Base-by-base conservation (phyloP, 2,888 invertebrate species). In the Mimachlamys varia region DNA sequence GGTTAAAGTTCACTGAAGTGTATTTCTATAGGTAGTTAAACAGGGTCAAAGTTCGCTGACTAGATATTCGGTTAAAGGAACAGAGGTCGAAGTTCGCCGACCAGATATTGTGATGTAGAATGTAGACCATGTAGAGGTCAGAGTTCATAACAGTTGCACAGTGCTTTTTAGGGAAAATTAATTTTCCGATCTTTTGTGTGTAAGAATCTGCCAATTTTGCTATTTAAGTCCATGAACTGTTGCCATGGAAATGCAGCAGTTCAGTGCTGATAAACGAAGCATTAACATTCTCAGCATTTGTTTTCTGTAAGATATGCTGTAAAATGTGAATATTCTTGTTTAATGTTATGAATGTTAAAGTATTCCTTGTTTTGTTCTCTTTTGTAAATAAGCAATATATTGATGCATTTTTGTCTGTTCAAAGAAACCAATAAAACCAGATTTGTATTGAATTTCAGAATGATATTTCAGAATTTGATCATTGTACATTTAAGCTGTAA, bases 31-130 rank as follows among this genome's bases (percentile, higher is more conserved):
- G 62, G 10, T n/a, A 62, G 10, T n/a, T 22, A 62, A n/a, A 62
- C 12, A 53, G 27, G 76, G 76, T 76, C 76, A 76, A 27, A 76
- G 76, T 27, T 76, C 22, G 17, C 5, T 76, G 27, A 76, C 76
- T 7, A 76, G 22, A 12, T n/a, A 62, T 22, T 22, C 0, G 17
- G n/a, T n/a, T 62, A 3, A 22, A 62, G 5, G 0, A 1, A 22
- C n/a, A n/a, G 62, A 62, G 62, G 62, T 62, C n/a, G 22, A 62
- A 62, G 62, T 22, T 62, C n/a, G n/a, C n/a, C n/a, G 62, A 62
- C 62, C 3, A 53, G 19, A 53, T 17, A 53, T 53, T 53, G 19
- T 53, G 17, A 53, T 58, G 58, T 58, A 58, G 1, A 22, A 1
- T 58, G 15, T 5, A 7, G 1, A n/a, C n/a, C n/a, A n/a, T n/a